A percentile compares a stretch with the other conserved stretches of the same genome.
phyloP scores from a whole-genome alignment of 2,113 vertebrate genomes.

The Phylloscopus trochilus region DNA sequence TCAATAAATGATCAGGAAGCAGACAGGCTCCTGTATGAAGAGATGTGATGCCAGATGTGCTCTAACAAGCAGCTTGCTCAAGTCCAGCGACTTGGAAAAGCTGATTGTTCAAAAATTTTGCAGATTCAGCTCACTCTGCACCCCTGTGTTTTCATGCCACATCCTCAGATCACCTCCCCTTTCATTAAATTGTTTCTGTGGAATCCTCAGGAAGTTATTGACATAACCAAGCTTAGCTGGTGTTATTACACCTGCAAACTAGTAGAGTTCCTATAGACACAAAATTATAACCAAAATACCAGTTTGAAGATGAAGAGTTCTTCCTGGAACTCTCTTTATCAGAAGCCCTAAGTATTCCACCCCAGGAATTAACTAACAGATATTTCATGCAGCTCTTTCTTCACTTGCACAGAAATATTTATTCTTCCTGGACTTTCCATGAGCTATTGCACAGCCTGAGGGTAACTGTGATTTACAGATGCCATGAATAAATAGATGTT shows the following conservation, averaged over 20 bases:
- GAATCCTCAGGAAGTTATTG: slow-evolving; percentile 1
- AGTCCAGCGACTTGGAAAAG: neutral
- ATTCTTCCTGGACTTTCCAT: neutral
- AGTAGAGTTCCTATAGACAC: neutral
- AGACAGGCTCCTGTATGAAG: neutral
- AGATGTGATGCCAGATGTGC: neutral
- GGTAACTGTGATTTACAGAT: neutral
- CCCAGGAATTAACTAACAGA: neutral
- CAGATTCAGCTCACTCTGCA: neutral
- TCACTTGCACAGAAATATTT: neutral
- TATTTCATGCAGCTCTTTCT: neutral
- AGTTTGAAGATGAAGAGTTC: neutral
- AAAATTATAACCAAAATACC: neutral
- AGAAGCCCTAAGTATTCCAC: neutral
- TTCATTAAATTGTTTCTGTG: neutral
- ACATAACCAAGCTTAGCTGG: neutral
- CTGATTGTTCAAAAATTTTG: neutral
- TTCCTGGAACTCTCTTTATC: neutral
- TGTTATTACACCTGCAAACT: neutral
- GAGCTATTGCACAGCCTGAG: neutral
- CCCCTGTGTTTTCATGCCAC: neutral
- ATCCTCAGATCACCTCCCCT: neutral
- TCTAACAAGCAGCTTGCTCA: neutral
- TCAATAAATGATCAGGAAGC: neutral
- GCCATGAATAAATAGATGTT: neutral